Conservation (phyloP, 2,888 invertebrate species). For the Limnephilus rhombicus region DNA sequence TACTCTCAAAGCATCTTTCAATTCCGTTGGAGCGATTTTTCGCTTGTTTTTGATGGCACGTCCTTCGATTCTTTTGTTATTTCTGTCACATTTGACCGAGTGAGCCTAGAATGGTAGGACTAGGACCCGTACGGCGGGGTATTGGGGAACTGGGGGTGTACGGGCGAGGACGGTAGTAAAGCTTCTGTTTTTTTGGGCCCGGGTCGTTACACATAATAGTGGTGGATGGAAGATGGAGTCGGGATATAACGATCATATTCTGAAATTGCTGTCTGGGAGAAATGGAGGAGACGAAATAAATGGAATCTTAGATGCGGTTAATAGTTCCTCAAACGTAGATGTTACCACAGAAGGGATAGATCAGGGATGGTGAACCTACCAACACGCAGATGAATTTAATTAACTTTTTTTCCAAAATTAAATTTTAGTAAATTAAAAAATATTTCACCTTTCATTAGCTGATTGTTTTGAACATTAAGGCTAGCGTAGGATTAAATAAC, state of each 20-base stretch:
- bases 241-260: slow-evolving; percentile 45
- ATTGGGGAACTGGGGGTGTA: not conserved
- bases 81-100: slow-evolving; percentile 41
- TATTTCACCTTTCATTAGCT: too few relatives aligned
- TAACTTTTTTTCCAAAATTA: too few relatives aligned
- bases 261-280: slow-evolving; percentile 42
- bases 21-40: not conserved
- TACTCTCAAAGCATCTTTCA: not conserved
- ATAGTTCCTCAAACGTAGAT: slow-evolving; percentile 27
- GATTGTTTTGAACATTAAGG: too few relatives aligned
- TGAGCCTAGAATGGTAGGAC: not conserved
- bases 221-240: slow-evolving; percentile 13
- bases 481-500: too few relatives aligned
- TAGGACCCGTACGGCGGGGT: not conserved
- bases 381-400: too few relatives aligned
- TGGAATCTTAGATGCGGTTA: slow-evolving; percentile 42
- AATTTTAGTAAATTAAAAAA: too few relatives aligned
- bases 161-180: not conserved
- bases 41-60: slow-evolving; percentile 3
- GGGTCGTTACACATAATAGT: slow-evolving; percentile 39
- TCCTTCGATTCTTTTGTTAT: slow-evolving; percentile 21
- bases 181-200: slow-evolving; percentile 29
- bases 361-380: not conserved
- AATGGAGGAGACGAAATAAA: slow-evolving; percentile 43
- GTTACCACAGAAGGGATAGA: not conserved